These are phyloP conservation scores for Tragulus kanchil DNA, from an alignment of 2,113 vertebrate species.

Conservation along the genomic window DNA sequence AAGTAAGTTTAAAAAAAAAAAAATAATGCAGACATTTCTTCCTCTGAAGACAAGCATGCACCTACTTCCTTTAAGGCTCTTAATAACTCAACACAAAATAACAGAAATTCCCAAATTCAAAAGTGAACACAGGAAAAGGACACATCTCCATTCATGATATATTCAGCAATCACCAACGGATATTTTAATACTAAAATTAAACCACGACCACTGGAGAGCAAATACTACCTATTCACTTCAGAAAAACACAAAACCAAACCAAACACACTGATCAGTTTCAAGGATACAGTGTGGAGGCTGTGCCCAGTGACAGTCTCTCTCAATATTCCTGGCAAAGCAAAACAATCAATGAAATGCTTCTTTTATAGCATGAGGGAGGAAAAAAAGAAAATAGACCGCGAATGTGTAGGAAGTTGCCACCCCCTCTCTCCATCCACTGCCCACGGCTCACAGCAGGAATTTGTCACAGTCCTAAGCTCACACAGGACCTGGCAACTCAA, in stretches of 20 bases:
- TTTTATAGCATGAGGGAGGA: background rate
- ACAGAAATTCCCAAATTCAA: slow-evolving; percentile 37
- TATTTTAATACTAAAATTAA: slow-evolving; percentile 51
- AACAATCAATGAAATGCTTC: background rate
- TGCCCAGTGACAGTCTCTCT: background rate
- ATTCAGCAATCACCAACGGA: background rate
- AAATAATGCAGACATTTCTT: background rate
- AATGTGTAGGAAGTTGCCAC: background rate
- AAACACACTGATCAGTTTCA: background rate
- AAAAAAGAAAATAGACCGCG: background rate
- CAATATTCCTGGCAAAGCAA: background rate
- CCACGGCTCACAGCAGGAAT: background rate
- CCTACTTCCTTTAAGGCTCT: slow-evolving; percentile 49
- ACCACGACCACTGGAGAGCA: background rate
- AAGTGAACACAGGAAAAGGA: background rate
- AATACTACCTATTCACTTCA: slow-evolving; percentile 18
- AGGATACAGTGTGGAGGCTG: background rate
- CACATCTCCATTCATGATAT: background rate
- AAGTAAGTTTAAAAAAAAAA: background rate
- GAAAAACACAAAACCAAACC: background rate
- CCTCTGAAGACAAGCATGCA: slow-evolving; percentile 34
- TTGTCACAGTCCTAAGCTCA: background rate
- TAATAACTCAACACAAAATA: slow-evolving; percentile 36
- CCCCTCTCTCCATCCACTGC: background rate
- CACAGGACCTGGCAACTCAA: background rate